A percentile compares a stretch with the other conserved stretches of the same genome.
These are phyloP conservation scores for Sinotaia quadrata DNA, from an alignment of 2,888 invertebrate genomes.

Conservation along the genomic window DNA sequence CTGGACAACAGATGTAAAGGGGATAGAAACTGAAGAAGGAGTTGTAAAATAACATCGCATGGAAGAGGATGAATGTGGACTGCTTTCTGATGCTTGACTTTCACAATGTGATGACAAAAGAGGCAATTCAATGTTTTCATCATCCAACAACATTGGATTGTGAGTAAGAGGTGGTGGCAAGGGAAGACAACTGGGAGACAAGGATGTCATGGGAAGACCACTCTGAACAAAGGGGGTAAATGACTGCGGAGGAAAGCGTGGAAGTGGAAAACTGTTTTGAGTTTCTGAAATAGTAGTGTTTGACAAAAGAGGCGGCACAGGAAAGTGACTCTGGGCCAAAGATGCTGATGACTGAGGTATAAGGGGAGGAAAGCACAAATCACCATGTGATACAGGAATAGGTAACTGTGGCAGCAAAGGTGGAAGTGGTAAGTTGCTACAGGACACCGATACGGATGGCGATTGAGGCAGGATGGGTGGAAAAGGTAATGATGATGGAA, in stretches of 20 bases:
- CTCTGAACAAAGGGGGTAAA: slow-evolving; percentile 8
- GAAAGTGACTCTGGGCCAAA: neutral
- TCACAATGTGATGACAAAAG: neutral
- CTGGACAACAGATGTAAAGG: neutral
- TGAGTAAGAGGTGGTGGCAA: slow-evolving; percentile 5
- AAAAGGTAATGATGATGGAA: slow-evolving; percentile 8
- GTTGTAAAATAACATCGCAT: no score
- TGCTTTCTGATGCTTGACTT: neutral
- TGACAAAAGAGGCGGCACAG: neutral
- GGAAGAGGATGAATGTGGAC: neutral
- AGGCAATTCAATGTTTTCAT: neutral
- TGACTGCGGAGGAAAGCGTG: slow-evolving; percentile 6
- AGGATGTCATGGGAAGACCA: slow-evolving; percentile 3
- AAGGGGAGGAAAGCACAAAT: neutral
- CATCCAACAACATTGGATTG: neutral
- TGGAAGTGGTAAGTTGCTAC: neutral
- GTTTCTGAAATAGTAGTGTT: neutral
- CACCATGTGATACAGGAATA: neutral
- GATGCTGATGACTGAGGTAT: neutral
- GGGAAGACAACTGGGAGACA: neutral
- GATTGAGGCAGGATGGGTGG: neutral
- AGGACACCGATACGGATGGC: neutral
- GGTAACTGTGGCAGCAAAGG: neutral
- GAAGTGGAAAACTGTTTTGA: neutral
- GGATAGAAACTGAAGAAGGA: neutral